Percentiles rank a stretch among this genome's conserved stretches.
phyloP scores from a whole-genome alignment of 2,113 vertebrate species.

The Ictalurus furcatus region DNA sequence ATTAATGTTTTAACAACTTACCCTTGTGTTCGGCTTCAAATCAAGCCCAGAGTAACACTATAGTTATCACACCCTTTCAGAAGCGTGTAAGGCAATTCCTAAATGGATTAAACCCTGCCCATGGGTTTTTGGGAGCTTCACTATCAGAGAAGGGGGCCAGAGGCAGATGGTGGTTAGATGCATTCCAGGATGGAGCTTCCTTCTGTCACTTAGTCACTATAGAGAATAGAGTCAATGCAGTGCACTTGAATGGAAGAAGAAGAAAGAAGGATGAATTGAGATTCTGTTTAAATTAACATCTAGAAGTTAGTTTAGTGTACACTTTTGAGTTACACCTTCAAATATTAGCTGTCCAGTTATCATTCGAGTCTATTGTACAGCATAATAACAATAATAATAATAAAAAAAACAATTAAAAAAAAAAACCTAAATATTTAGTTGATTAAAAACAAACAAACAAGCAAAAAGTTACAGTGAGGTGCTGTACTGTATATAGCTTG shows the following conservation, averaged over 20 bases:
- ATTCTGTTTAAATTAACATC: neutral
- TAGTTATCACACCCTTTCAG: neutral
- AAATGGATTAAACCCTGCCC: constrained; percentile 20
- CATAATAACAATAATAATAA: too few relatives aligned
- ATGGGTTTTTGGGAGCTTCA: constrained; percentile 10
- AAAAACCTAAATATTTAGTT: neutral
- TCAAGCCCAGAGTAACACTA: neutral
- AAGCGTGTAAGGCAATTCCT: neutral
- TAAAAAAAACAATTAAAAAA: too few relatives aligned
- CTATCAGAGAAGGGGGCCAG: constrained; percentile 1
- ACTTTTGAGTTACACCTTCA: neutral
- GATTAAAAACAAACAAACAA: too few relatives aligned
- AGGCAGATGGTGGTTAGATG: neutral
- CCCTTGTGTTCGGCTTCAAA: neutral
- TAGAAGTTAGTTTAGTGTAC: neutral
- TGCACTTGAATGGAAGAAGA: neutral
- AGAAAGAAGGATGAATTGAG: neutral
- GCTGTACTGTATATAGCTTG: neutral
- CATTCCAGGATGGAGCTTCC: constrained; percentile 2
- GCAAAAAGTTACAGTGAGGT: neutral
- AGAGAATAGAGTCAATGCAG: neutral
- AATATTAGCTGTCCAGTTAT: neutral
- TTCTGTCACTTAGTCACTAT: constrained; percentile 1
- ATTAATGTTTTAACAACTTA: neutral
- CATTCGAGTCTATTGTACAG: too few relatives aligned